These are phyloP conservation scores for Arrhamphus sclerolepis DNA, from an alignment of 2,797 vertebrate species.

Conservation along the genomic window DNA sequence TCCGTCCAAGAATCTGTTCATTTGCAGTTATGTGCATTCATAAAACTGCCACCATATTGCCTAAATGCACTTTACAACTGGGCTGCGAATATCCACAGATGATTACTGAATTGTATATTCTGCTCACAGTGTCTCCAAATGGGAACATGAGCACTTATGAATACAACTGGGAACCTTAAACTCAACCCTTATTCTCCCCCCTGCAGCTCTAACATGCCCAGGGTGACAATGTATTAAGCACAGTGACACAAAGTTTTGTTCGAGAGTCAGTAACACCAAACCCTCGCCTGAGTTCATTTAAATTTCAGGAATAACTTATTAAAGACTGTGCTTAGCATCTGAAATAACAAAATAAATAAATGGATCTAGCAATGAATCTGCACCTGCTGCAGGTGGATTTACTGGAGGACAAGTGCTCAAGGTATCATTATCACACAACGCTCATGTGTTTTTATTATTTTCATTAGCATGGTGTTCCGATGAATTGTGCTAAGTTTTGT, in stretches of 20 bases:
- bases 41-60: not conserved
- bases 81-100: not conserved
- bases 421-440: no score
- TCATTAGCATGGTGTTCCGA: no score
- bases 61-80: not conserved
- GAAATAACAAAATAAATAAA: slow-evolving; percentile 11
- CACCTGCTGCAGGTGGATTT: slow-evolving; percentile 14
- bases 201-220: slow-evolving; percentile 33
- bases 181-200: slow-evolving; percentile 19
- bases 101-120: not conserved
- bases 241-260: slow-evolving; percentile 26
- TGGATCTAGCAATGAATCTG: slow-evolving; percentile 20
- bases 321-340: slow-evolving; percentile 30
- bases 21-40: not conserved
- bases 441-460: no score
- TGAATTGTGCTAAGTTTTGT: no score
- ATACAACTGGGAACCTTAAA: slow-evolving; percentile 24
- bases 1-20: not conserved
- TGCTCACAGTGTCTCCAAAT: slow-evolving; percentile 12
- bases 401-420: slow-evolving; percentile 21
- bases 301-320: slow-evolving; percentile 58
- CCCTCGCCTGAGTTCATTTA: slow-evolving; percentile 41
- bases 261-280: slow-evolving; percentile 28
- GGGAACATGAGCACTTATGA: slow-evolving; percentile 1
- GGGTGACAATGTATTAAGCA: slow-evolving; percentile 47